Percentiles rank a stretch among this genome's conserved stretches.
Conservation (phyloP, 2,113 vertebrate species). For the Euleptes europaea region DNA sequence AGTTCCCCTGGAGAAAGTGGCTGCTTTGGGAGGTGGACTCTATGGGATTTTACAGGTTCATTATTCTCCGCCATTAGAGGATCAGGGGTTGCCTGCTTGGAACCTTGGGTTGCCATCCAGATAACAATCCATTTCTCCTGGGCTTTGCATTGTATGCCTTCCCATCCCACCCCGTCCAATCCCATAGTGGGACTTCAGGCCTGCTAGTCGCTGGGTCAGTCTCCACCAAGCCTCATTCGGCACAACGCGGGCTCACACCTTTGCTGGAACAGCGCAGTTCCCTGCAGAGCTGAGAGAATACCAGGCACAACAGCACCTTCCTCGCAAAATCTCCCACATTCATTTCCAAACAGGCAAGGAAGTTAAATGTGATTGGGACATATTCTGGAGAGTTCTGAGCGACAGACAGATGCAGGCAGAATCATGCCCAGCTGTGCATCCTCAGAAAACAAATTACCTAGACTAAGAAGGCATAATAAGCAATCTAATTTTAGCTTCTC, state of each 20-base stretch:
- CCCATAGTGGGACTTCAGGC: too few species aligned
- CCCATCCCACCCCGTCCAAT: too few species aligned
- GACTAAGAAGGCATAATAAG: conserved; percentile 2
- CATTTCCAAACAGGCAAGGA: background rate
- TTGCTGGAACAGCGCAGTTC: background rate
- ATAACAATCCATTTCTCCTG: too few species aligned
- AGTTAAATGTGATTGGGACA: background rate
- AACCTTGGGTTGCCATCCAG: too few species aligned
- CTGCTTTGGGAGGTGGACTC: too few species aligned
- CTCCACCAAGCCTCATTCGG: background rate
- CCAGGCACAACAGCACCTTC: background rate
- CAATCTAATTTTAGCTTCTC: conserved; percentile 20
- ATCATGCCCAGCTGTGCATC: fast-evolving
- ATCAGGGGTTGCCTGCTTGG: too few species aligned
- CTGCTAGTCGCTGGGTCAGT: background rate
- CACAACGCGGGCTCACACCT: background rate
- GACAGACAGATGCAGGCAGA: background rate
- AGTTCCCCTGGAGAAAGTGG: too few species aligned
- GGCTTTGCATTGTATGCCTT: too few species aligned
- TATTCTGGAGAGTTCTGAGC: background rate
- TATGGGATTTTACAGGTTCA: too few species aligned
- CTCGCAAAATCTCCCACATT: background rate
- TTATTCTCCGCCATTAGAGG: too few species aligned
- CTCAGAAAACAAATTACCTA: conserved; percentile 14
- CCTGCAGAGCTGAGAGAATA: background rate